Evolutionary conservation across 2,888 invertebrate genomes (phyloP).

Genomic region (Isotomurus palustris): DNA sequence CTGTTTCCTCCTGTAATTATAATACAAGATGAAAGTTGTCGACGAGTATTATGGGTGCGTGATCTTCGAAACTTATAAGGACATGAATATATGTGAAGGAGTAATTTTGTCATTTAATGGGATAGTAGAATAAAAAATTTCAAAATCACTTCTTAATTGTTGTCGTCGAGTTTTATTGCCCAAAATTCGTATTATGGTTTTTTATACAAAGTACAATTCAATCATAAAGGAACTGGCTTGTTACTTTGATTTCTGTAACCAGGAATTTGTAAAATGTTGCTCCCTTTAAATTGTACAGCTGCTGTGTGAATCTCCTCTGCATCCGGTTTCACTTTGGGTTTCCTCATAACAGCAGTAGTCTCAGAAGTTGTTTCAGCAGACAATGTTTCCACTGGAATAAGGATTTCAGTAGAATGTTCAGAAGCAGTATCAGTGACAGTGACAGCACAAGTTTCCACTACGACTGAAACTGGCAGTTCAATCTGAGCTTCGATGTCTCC

Average conservation of each 20-base stretch:
- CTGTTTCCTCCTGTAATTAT: too few relatives aligned
- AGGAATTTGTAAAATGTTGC: constrained; percentile 12
- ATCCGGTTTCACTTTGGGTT: neutral
- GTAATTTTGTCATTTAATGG: too few relatives aligned
- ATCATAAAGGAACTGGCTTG: too few relatives aligned
- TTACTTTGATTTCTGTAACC: constrained; percentile 12
- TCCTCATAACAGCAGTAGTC: neutral
- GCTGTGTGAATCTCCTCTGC: constrained; percentile 7
- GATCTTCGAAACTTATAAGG: too few relatives aligned
- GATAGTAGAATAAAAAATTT: too few relatives aligned
- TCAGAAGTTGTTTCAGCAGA: neutral
- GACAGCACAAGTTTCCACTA: neutral
- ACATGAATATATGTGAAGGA: too few relatives aligned
- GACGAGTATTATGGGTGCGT: too few relatives aligned
- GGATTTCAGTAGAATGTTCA: neutral
- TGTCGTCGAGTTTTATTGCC: too few relatives aligned
- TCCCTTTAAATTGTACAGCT: constrained; percentile 7
- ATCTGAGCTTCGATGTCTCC: constrained; percentile 1
- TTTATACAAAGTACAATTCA: too few relatives aligned
- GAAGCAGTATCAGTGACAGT: neutral
- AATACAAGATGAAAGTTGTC: too few relatives aligned
- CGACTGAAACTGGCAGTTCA: neutral
- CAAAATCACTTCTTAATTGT: too few relatives aligned
- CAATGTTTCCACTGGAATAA: too few relatives aligned
- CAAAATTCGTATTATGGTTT: neutral